Percentiles rank a stretch among this genome's conserved stretches.
phyloP scores from a whole-genome alignment of 2,113 vertebrate species.

The Corythaixoides concolor region DNA sequence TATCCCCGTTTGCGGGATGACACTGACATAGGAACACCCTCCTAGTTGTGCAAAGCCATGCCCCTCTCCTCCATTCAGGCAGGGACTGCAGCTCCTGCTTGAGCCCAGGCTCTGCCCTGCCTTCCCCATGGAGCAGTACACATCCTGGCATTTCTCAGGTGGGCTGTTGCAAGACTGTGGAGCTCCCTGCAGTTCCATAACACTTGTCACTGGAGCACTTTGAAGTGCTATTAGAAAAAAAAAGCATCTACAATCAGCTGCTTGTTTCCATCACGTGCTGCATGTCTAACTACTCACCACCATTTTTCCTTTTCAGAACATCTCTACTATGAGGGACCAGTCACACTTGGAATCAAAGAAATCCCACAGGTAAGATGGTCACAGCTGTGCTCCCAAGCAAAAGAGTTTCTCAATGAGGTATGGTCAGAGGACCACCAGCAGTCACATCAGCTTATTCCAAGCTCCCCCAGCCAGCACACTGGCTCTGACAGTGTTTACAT shows the following conservation, averaged over 20 bases:
- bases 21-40: not conserved
- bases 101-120: not conserved
- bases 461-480: not conserved
- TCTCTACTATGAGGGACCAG: slow-evolving; percentile 68
- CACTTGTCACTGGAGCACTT: not conserved
- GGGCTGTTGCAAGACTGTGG: not conserved
- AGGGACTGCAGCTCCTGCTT: not conserved
- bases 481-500: not conserved
- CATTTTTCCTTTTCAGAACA: slow-evolving; percentile 70
- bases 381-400: not conserved
- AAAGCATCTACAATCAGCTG: not conserved
- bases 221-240: not conserved
- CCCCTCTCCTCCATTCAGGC: not conserved
- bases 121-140: not conserved
- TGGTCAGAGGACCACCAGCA: not conserved
- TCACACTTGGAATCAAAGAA: slow-evolving; percentile 42
- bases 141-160: not conserved
- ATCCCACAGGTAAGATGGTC: slow-evolving; percentile 68
- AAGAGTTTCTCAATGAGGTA: not conserved
- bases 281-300: not conserved
- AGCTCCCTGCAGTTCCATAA: not conserved
- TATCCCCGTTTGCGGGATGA: not conserved
- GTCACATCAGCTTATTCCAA: not conserved
- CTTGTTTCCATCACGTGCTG: not conserved
- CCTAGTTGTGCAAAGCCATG: not conserved